Conservation (phyloP, 1,140 invertebrate species). For the Cherax quadricarinatus region DNA sequence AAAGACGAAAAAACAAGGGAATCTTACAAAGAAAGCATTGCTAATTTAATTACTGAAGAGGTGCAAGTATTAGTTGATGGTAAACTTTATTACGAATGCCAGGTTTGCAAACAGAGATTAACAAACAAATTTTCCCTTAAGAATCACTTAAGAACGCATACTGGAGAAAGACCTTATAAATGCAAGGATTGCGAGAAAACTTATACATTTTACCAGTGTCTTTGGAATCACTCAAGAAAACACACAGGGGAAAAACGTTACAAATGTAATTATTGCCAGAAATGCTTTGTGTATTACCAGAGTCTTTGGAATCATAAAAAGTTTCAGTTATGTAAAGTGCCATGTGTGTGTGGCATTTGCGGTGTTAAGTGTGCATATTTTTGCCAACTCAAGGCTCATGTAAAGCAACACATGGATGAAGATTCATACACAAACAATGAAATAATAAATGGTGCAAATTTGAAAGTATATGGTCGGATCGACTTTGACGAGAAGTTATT, state of each 20-base stretch:
- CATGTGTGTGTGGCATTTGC: background rate
- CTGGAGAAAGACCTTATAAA: conserved; percentile 19
- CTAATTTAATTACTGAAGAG: too few relatives aligned
- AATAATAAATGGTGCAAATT: too few relatives aligned
- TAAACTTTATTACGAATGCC: background rate
- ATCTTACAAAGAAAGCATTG: too few relatives aligned
- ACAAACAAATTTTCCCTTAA: background rate
- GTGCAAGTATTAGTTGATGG: background rate
- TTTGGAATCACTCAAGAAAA: conserved; percentile 25
- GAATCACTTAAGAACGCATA: conserved; percentile 5
- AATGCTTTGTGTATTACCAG: background rate
- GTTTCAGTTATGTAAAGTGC: background rate
- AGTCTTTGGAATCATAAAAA: conserved; percentile 20
- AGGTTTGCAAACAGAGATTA: background rate
- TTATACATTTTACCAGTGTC: conserved; percentile 25
- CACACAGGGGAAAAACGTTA: conserved; percentile 22
- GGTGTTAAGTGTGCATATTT: background rate
- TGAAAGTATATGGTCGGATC: background rate
- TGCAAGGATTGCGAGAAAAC: background rate
- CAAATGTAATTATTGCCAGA: background rate
- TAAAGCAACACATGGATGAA: background rate
- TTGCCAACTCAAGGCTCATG: background rate
- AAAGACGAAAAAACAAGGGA: too few relatives aligned
- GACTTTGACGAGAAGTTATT: background rate
- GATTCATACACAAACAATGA: background rate